Evolutionary conservation across 2,888 invertebrate genomes (phyloP), one percentile per base, ranked within the genome.

Genomic region (Schizaphis graminum): DNA sequence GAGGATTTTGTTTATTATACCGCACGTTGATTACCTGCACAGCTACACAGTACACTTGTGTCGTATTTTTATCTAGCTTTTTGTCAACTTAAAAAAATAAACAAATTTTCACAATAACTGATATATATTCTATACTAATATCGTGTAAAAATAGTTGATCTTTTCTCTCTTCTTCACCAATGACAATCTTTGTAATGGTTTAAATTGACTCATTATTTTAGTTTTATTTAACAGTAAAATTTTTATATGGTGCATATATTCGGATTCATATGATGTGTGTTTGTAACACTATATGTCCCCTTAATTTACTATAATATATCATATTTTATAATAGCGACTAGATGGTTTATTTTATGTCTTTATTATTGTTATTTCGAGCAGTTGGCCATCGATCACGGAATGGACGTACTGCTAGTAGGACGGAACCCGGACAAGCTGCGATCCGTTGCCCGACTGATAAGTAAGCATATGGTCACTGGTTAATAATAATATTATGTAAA

Each of bases 371-470:
- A 85, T 85, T 24, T 85, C 4, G 85, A 47, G 41, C 61, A 92
- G 92, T 35, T 92, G 86, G 92, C 61, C 49, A 47, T 24, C 86
- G 61, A 92, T 10, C 11, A 61, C 47, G 92, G 92, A 35, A 92
- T 92, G 92, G 92, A 92, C 87, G 61, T 92, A 10, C 16, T 92
- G 57, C 26, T 92, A 61, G 86, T 92, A 24, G 92, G 87, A 61
- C 47, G 92, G 21, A 92, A 92, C 16, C 61, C 61, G 26, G 86
- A 92, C 24, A 92, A 92, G 49, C 47, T 92, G 16, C 24, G 35
- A 24, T 8, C 61, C 61, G 92, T 92, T 8, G 86, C 92, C 26
- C 28, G 8, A 35, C 8, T 49, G 24, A 92, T 92, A 92, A 86
- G 92, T 92, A 16, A 92, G 92, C 86, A 16, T 16, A 1, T 53